A percentile compares a stretch with the other conserved stretches of the same genome.
These are phyloP conservation scores for Neopipo cinnamomea DNA, from an alignment of 2,113 vertebrate genomes.

Conservation along the genomic window DNA sequence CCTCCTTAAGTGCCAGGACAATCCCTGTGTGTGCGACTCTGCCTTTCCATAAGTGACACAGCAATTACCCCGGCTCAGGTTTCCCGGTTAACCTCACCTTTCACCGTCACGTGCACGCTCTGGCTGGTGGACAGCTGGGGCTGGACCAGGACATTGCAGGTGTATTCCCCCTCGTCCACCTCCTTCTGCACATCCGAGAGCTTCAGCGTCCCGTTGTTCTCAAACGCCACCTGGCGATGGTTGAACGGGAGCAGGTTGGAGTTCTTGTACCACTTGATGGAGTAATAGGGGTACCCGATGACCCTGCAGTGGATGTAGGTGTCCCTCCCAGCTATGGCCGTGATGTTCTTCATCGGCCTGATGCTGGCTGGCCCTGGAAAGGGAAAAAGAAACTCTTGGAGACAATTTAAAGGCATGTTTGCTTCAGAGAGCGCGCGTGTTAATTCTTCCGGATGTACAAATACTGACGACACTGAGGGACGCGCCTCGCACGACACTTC, in stretches of 20 bases:
- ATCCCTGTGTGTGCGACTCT: neutral
- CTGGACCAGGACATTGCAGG: constrained; percentile 93
- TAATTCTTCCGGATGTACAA: neutral
- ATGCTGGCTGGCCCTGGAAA: constrained; percentile 94
- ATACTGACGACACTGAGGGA: neutral
- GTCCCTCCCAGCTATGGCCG: constrained; percentile 93
- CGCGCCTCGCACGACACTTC: neutral
- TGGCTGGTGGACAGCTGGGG: constrained; percentile 95
- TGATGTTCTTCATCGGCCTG: constrained; percentile 98
- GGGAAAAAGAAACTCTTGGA: constrained; percentile 75
- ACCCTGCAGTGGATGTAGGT: constrained; percentile 97
- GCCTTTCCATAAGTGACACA: neutral
- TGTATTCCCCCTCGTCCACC: constrained; percentile 94
- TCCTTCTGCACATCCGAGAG: constrained; percentile 95
- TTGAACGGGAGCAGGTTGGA: constrained; percentile 95
- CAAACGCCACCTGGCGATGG: constrained; percentile 95
- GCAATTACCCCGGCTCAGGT: neutral
- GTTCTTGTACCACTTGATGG: constrained; percentile 99
- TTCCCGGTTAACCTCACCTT: constrained; percentile 76
- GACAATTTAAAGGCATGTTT: constrained; percentile 57
- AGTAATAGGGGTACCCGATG: constrained; percentile 97
- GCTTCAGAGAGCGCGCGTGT: neutral
- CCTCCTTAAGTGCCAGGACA: neutral
- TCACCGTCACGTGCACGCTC: constrained; percentile 92
- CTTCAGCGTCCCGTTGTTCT: constrained; percentile 95